Conservation (phyloP, 2,888 invertebrate genomes). For the Griposia aprilina region DNA sequence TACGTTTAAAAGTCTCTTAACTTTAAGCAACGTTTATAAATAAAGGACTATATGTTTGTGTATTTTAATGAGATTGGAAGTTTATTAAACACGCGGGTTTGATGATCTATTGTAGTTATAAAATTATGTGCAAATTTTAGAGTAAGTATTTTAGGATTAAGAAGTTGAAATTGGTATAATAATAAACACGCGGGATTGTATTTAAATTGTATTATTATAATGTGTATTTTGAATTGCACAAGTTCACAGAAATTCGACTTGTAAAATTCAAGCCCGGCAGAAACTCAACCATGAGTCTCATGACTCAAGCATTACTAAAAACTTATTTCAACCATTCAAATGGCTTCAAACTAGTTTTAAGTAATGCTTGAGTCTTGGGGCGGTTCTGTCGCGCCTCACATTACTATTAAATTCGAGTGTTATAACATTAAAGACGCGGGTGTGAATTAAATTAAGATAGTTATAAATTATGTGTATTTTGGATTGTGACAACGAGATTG, state of each 20-base stretch:
- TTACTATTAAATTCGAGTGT: background rate
- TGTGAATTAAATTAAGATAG: background rate
- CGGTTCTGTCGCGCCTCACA: no score
- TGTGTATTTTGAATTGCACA: background rate
- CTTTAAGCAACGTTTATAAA: no score
- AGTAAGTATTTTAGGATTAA: slow-evolving; percentile 1
- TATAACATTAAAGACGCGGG: slow-evolving; percentile 2
- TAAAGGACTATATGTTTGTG: background rate
- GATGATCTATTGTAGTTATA: background rate
- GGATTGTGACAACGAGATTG: slow-evolving; percentile 5
- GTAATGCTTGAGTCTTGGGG: background rate
- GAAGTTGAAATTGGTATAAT: background rate
- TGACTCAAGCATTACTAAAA: background rate
- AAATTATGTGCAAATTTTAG: background rate
- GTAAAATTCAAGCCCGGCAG: no score
- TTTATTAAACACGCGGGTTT: slow-evolving; percentile 11
- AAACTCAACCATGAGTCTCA: no score
- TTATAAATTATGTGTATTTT: background rate
- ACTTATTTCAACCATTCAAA: background rate
- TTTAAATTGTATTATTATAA: background rate
- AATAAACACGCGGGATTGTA: background rate
- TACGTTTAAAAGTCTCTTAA: no score
- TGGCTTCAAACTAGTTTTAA: background rate
- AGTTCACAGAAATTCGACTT: background rate
- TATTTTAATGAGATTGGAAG: background rate